Percentiles rank a stretch among this genome's conserved stretches.
Evolutionary conservation across 2,888 invertebrate genomes (phyloP).

Genomic region (Noctua janthina): DNA sequence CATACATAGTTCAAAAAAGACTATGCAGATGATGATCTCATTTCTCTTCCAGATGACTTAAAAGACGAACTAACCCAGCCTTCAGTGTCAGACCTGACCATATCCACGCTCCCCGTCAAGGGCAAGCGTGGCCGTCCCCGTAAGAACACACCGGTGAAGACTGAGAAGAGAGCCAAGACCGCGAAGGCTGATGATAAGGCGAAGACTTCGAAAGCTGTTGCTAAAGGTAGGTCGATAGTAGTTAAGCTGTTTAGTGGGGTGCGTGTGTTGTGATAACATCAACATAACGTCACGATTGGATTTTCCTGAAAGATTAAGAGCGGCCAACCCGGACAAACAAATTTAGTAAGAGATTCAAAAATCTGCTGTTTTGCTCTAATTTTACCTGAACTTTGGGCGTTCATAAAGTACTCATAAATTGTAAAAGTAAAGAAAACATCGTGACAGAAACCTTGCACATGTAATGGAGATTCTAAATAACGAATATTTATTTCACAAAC

Average conservation of each 20-base stretch:
- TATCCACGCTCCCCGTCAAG: conserved; percentile 72
- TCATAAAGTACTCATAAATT: no score
- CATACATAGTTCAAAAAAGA: neutral
- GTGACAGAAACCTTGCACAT: no score
- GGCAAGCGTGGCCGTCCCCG: conserved; percentile 78
- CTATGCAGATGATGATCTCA: neutral
- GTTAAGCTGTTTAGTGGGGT: neutral
- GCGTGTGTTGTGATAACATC: conserved; percentile 28
- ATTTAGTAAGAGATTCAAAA: no score
- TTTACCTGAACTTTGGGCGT: no score
- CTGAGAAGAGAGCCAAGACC: conserved; percentile 69
- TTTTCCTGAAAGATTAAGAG: neutral
- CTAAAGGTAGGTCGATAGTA: conserved; percentile 81
- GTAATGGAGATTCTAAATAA: no score
- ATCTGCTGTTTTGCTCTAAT: no score
- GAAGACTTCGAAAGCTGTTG: conserved; percentile 65
- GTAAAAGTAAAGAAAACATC: no score
- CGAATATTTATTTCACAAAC: no score
- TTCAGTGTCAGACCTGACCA: conserved; percentile 71
- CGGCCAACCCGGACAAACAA: no score
- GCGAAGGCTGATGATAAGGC: conserved; percentile 62
- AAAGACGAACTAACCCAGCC: conserved; percentile 69
- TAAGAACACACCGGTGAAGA: conserved; percentile 73
- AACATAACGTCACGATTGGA: neutral
- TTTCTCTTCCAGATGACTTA: conserved; percentile 66